A percentile compares a stretch with the other conserved stretches of the same genome.
Evolutionary conservation across 2,113 vertebrate genomes (phyloP).

Genomic region (Opisthocomus hoazin): DNA sequence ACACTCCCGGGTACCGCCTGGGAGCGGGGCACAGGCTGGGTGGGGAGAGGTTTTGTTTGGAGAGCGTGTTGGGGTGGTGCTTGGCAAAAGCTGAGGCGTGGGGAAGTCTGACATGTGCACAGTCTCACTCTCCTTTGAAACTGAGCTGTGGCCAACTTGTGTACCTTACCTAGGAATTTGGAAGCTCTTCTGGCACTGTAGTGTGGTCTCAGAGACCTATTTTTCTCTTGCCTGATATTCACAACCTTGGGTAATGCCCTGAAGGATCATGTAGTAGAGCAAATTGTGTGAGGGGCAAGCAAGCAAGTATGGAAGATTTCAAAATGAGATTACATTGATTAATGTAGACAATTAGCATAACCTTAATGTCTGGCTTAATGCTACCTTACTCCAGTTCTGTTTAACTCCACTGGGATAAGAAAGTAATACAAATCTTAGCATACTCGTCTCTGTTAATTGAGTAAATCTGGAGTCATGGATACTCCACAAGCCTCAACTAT

Average conservation of each 20-base stretch:
- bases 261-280: background rate
- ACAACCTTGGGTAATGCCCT: background rate
- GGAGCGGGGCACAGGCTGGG: background rate
- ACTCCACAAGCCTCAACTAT: background rate
- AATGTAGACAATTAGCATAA: background rate
- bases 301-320: background rate
- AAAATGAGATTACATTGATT: background rate
- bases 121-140: background rate
- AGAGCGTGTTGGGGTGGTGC: background rate
- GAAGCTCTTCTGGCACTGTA: background rate
- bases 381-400: background rate
- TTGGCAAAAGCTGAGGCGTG: background rate
- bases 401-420: background rate
- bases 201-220: background rate
- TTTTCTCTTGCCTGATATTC: background rate
- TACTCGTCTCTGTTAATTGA: background rate
- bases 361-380: background rate
- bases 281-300: background rate
- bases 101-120: conserved; percentile 4
- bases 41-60: background rate
- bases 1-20: background rate
- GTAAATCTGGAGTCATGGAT: background rate
- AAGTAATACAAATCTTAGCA: background rate
- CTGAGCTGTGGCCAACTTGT: background rate
- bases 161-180: conserved; percentile 4